phyloP scores from a whole-genome alignment of 2,113 vertebrate species.

The Nyctibius bracteatus region DNA sequence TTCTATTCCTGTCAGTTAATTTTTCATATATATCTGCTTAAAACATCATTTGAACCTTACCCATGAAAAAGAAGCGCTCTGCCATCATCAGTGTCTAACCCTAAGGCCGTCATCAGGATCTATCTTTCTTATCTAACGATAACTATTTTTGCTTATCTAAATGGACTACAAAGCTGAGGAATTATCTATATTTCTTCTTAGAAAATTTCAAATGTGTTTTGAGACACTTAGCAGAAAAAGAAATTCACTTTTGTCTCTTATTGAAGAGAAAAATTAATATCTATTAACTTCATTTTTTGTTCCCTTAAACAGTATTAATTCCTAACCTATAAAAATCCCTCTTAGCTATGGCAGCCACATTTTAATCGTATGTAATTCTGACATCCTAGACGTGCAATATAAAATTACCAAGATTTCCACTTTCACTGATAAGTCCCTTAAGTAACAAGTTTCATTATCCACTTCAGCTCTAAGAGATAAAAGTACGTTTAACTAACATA shows the following conservation, averaged over 20 bases:
- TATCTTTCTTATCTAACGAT: not conserved
- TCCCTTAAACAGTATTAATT: not conserved
- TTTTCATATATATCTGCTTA: not conserved
- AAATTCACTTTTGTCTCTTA: conserved; percentile 26
- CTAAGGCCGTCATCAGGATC: not conserved
- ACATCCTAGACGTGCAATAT: not conserved
- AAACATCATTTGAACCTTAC: not conserved
- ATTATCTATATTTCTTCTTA: not conserved
- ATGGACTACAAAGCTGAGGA: not conserved
- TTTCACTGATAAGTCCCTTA: conserved; percentile 2
- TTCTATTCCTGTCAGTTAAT: not conserved
- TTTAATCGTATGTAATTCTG: conserved; percentile 32
- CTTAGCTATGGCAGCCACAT: not conserved
- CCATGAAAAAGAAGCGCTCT: not conserved
- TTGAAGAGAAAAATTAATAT: not conserved
- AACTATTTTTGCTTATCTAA: not conserved
- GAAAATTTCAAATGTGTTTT: not conserved
- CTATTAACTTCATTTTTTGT: not conserved
- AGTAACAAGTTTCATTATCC: conserved; percentile 44
- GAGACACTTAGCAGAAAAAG: not conserved
- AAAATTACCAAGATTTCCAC: conserved; percentile 4
- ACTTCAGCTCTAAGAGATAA: conserved; percentile 10
- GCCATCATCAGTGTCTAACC: not conserved
- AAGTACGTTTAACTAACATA: conserved; percentile 22
- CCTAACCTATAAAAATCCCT: not conserved